Conservation (phyloP, 2,113 vertebrate species). For the Passer domesticus region DNA sequence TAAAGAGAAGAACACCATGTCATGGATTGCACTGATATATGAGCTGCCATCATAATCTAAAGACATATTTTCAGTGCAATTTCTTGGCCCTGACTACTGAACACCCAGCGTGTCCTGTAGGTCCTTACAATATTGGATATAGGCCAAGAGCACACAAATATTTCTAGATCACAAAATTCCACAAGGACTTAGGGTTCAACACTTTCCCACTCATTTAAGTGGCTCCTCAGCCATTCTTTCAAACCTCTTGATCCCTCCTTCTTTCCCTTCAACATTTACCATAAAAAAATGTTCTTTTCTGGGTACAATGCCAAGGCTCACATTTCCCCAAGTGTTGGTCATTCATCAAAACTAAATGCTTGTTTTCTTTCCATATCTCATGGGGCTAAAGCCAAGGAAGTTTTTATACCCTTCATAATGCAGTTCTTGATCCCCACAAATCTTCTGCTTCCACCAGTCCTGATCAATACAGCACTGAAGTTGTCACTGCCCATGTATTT, state of each 20-base stretch:
- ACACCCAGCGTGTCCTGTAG: background rate
- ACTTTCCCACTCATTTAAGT: background rate
- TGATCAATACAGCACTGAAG: conserved; percentile 49
- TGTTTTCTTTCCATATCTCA: conserved; percentile 27
- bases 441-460: background rate
- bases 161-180: background rate
- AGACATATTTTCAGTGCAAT: background rate
- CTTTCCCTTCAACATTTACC: background rate
- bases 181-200: background rate
- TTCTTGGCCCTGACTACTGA: background rate
- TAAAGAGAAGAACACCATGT: background rate
- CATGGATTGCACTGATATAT: background rate
- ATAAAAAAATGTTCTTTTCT: background rate
- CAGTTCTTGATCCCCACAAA: conserved; percentile 32
- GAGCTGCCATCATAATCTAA: background rate
- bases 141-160: background rate
- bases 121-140: background rate
- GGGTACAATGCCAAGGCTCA: background rate
- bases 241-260: background rate
- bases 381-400: background rate
- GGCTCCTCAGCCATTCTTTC: background rate
- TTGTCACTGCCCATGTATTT: background rate
- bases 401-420: conserved; percentile 36
- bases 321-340: background rate
- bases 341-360: background rate